Evolutionary conservation across 2,888 invertebrate species (phyloP).

Genomic region (Rhorus exstirpatorius): DNA sequence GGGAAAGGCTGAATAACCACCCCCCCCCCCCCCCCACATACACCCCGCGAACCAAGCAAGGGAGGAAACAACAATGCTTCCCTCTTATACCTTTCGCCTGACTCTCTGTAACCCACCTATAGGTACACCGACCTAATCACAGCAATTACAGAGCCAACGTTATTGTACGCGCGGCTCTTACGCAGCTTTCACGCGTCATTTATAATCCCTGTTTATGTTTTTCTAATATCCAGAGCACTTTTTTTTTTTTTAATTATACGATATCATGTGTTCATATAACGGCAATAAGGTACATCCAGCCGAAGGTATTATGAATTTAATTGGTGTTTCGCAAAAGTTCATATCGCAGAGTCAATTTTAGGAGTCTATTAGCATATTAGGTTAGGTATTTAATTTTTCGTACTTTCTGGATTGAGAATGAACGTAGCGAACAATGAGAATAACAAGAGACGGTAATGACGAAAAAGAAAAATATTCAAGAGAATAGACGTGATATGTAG

Average conservation of each 20-base stretch:
- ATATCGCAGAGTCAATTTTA: no score
- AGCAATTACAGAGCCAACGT: conserved; percentile 45
- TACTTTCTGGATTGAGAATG: no score
- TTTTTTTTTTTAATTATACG: conserved; percentile 14
- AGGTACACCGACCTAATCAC: conserved; percentile 53
- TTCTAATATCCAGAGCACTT: background rate
- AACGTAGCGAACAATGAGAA: no score
- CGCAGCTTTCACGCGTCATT: conserved; percentile 16
- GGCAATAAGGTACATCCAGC: no score
- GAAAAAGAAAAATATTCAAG: no score
- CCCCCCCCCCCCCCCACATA: conserved; percentile 29
- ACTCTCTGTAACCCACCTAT: conserved; percentile 25
- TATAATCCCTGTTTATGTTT: conserved; percentile 8
- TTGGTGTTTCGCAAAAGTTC: no score
- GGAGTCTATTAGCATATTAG: no score
- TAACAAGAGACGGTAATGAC: no score
- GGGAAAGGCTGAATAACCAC: conserved; percentile 54
- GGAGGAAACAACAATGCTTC: conserved; percentile 36
- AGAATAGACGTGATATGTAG: no score
- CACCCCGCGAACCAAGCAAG: background rate
- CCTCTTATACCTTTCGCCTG: conserved; percentile 19
- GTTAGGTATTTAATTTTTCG: no score
- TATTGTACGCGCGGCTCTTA: background rate
- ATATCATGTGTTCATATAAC: no score
- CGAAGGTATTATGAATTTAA: no score